Percentiles rank a stretch among this genome's conserved stretches.
Conservation (phyloP, 2,888 invertebrate species). For the Branchinecta sandiegonensis region DNA sequence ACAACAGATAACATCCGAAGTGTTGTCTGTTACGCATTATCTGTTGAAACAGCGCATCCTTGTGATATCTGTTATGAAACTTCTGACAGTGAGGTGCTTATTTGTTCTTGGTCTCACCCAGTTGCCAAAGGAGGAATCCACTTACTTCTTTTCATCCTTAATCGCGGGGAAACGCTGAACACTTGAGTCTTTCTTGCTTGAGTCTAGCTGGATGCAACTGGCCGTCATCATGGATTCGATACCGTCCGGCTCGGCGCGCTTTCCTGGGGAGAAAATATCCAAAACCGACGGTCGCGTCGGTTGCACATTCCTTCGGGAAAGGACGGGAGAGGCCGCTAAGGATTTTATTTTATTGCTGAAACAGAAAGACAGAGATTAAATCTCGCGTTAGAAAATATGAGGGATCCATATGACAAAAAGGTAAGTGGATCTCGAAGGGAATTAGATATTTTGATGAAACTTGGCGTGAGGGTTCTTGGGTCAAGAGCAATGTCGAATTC, state of each 20-base stretch:
- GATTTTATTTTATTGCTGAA: background rate
- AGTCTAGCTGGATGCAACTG: background rate
- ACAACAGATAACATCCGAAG: too few species aligned
- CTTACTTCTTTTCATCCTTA: slow-evolving; percentile 8
- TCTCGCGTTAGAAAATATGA: too few species aligned
- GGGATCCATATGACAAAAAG: too few species aligned
- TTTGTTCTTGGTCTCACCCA: too few species aligned
- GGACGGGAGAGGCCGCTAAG: background rate
- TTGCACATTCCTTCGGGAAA: background rate
- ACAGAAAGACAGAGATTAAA: background rate
- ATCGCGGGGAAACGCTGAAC: background rate
- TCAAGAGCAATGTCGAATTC: too few species aligned
- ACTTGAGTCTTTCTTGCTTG: background rate
- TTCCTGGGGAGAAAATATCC: slow-evolving; percentile 13
- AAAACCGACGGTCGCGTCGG: background rate
- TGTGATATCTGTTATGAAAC: too few species aligned
- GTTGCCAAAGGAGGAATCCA: background rate
- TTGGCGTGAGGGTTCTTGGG: too few species aligned
- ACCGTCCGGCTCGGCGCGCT: slow-evolving; percentile 8
- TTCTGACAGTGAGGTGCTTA: too few species aligned
- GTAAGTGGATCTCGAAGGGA: too few species aligned
- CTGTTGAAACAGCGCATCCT: too few species aligned
- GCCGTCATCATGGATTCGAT: slow-evolving; percentile 12
- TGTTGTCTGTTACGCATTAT: too few species aligned
- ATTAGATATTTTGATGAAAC: too few species aligned